Evolutionary conservation across 2,797 vertebrate species (phyloP).

Genomic region (Acropternis orthonyx): DNA sequence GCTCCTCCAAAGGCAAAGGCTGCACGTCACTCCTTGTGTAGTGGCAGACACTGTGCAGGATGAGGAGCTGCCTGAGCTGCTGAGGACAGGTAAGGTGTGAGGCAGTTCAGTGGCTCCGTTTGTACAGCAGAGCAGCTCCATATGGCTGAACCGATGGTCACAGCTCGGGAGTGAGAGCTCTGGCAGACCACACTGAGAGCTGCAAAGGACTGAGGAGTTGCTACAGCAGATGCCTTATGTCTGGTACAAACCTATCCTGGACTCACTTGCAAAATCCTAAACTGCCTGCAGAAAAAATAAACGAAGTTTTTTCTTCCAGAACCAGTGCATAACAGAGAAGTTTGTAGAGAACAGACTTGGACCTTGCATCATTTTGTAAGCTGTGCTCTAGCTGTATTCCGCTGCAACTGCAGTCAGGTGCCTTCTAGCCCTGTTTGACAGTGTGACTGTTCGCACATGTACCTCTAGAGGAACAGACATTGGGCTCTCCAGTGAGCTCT

Average conservation of each 20-base stretch:
- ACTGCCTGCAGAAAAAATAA: not conserved
- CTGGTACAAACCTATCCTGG: not conserved
- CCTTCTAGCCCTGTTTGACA: not conserved
- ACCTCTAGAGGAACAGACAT: accelerated
- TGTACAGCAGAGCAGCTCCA: not conserved
- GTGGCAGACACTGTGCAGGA: not conserved
- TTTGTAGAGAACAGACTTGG: not conserved
- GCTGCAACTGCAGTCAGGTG: not conserved
- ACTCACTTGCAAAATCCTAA: not conserved
- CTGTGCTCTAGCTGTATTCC: not conserved
- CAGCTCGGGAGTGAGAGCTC: not conserved
- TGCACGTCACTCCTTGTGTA: accelerated
- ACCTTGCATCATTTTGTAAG: not conserved
- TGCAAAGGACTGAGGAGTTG: not conserved
- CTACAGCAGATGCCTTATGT: not conserved
- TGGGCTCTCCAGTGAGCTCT: not conserved
- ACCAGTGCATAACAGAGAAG: not conserved
- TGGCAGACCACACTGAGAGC: not conserved
- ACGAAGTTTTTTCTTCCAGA: not conserved
- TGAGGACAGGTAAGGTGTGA: not conserved
- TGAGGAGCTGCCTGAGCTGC: not conserved
- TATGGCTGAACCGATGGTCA: accelerated
- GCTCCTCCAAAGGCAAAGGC: not conserved
- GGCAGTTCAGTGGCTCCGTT: accelerated
- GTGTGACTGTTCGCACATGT: accelerated